These are phyloP conservation scores for Muricea muricata DNA, from an alignment of 92 coral and sea anemone genomes.

Conservation along the genomic window DNA sequence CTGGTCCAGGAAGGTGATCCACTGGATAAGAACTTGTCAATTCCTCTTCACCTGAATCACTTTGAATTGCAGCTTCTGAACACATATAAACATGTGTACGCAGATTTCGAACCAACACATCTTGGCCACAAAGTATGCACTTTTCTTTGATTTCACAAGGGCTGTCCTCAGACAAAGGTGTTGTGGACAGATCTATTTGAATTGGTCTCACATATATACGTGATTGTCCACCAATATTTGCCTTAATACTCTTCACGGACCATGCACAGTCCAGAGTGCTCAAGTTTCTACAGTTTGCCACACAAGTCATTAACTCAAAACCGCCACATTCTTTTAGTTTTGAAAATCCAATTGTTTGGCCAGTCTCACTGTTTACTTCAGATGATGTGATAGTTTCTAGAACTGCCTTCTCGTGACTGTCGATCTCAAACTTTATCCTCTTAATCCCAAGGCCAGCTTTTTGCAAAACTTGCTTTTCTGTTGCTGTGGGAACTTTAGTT, in stretches of 20 bases:
- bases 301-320: conserved; percentile 61
- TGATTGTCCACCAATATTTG: conserved; percentile 1
- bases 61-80: conserved; percentile 9
- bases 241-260: conserved; percentile 52
- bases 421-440: neutral
- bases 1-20: neutral
- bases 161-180: neutral
- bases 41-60: conserved; percentile 1
- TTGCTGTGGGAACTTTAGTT: neutral
- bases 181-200: neutral
- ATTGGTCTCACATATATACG: neutral
- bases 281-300: conserved; percentile 42
- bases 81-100: conserved; percentile 44
- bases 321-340: conserved; percentile 60
- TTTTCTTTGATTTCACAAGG: conserved; percentile 51
- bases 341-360: conserved; percentile 55
- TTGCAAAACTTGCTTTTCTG: conserved; percentile 20
- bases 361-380: conserved; percentile 51
- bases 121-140: conserved; percentile 49
- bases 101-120: conserved; percentile 54
- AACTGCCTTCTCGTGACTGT: conserved; percentile 2
- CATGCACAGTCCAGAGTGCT: conserved; percentile 45
- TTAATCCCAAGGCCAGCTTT: conserved; percentile 18
- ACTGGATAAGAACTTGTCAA: neutral
- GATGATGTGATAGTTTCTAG: neutral